phyloP scores from a whole-genome alignment of 2,113 vertebrate species.

The Xyrauchen texanus region DNA sequence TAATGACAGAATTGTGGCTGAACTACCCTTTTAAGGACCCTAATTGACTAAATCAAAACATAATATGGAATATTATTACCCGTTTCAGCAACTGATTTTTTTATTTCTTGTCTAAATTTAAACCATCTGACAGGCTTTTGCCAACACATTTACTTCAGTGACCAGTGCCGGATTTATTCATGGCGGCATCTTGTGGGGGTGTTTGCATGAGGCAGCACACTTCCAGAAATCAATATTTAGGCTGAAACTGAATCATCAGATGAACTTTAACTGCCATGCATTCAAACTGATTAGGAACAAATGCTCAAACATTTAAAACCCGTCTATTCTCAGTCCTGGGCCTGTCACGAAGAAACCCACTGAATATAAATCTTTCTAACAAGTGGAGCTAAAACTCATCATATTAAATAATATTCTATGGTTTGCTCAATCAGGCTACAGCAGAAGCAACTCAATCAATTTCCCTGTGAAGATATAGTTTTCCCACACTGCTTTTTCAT shows the following conservation, averaged over 20 bases:
- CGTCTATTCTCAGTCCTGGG: constrained; percentile 20
- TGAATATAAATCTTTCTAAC: constrained; percentile 41
- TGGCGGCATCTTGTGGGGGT: too few species aligned
- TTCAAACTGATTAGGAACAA: constrained; percentile 67
- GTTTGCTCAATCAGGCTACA: background rate
- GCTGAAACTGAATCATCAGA: constrained; percentile 60
- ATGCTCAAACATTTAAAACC: constrained; percentile 49
- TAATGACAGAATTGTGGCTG: too few species aligned
- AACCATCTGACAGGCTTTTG: background rate
- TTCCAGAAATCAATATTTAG: constrained; percentile 39
- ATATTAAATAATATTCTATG: too few species aligned
- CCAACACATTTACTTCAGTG: constrained; percentile 5
- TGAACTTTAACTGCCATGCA: constrained; percentile 72
- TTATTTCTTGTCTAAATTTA: background rate
- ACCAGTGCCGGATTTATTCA: too few species aligned
- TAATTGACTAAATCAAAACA: background rate
- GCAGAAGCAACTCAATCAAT: background rate
- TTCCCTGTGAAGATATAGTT: background rate
- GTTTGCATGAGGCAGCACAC: too few species aligned
- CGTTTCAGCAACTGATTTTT: background rate
- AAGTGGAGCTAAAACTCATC: background rate
- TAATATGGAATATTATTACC: background rate
- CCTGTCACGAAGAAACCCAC: constrained; percentile 42
- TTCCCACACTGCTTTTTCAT: background rate
- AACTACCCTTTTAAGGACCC: too few species aligned